phyloP scores from a whole-genome alignment of 2,113 vertebrate genomes.

The Phainopepla nitens region DNA sequence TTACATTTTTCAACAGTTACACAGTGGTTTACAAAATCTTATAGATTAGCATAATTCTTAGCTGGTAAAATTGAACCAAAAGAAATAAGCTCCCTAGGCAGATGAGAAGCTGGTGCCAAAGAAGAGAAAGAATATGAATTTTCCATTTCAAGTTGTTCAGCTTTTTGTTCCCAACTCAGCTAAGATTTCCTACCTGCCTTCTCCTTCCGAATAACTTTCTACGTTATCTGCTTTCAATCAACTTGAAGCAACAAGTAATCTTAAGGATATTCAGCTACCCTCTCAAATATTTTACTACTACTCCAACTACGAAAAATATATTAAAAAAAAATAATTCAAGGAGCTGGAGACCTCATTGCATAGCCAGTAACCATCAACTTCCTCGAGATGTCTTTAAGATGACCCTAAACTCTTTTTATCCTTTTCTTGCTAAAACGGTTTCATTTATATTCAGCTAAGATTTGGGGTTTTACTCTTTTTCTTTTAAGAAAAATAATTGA shows the following conservation, averaged over 20 bases:
- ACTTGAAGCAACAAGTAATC: background rate
- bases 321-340: background rate
- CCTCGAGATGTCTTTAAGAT: background rate
- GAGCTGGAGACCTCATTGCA: background rate
- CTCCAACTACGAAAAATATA: background rate
- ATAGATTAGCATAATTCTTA: background rate
- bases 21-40: background rate
- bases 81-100: background rate
- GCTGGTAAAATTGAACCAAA: background rate
- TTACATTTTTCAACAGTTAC: background rate
- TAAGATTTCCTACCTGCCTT: background rate
- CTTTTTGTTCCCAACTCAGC: background rate
- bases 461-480: background rate
- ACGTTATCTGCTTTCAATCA: background rate
- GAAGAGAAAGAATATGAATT: background rate
- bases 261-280: background rate
- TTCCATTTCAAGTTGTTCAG: background rate
- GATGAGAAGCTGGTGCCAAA: background rate
- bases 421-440: background rate
- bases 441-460: background rate
- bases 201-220: background rate
- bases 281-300: background rate
- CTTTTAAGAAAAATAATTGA: background rate
- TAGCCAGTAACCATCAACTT: background rate
- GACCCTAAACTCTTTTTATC: background rate